Evolutionary conservation across 2,888 invertebrate genomes (phyloP).

Genomic region (Onchidella celtica): DNA sequence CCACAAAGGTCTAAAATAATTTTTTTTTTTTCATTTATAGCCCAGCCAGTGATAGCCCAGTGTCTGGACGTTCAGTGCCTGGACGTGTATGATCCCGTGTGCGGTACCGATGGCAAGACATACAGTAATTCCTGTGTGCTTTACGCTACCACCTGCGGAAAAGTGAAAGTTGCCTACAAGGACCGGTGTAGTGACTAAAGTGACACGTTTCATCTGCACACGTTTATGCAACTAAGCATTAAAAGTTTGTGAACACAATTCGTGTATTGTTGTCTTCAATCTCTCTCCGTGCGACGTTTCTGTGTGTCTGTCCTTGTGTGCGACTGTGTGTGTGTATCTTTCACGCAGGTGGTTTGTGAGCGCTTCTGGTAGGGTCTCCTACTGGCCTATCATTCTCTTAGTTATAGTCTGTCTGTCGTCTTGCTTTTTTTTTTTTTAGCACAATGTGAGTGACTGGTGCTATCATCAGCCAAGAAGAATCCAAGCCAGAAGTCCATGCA

Average conservation of each 20-base stretch:
- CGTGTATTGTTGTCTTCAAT: background rate
- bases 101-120: conserved; percentile 22
- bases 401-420: too few relatives aligned
- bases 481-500: too few relatives aligned
- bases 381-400: too few relatives aligned
- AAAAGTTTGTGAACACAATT: background rate
- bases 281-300: too few relatives aligned
- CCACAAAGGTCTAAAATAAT: too few relatives aligned
- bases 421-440: too few relatives aligned
- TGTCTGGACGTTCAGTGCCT: background rate
- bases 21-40: background rate
- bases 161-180: background rate
- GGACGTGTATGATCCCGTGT: background rate
- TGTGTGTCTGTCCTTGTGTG: conserved; percentile 20
- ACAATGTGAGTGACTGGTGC: too few relatives aligned
- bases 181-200: background rate
- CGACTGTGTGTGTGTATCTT: conserved; percentile 35
- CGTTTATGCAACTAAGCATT: background rate
- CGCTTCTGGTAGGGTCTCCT: too few relatives aligned
- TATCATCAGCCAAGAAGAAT: too few relatives aligned
- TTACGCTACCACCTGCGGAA: background rate
- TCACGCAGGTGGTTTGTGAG: too few relatives aligned
- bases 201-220: too few relatives aligned
- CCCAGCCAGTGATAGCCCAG: background rate
- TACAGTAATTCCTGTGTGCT: background rate